Percentiles rank a stretch among this genome's conserved stretches.
These are phyloP conservation scores for Cotesia vestalis DNA, from an alignment of 1,140 invertebrate genomes.

Conservation along the genomic window DNA sequence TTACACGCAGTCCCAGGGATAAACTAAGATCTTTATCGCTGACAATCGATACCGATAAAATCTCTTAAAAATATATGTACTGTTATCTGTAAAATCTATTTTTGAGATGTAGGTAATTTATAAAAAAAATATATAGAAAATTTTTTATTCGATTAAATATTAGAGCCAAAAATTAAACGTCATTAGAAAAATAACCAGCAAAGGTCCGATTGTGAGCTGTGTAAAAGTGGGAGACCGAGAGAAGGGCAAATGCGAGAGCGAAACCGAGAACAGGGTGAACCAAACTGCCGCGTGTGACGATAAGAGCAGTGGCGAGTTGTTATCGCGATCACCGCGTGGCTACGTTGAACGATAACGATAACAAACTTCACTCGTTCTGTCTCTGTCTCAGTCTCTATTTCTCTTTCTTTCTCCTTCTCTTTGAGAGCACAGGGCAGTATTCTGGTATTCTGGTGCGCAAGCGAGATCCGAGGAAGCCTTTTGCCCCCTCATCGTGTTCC, in stretches of 20 bases:
- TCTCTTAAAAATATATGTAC: neutral
- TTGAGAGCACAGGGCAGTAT: neutral
- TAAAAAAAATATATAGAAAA: no score
- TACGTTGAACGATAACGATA: slow-evolving; percentile 66
- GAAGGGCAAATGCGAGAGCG: slow-evolving; percentile 15
- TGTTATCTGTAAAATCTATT: neutral
- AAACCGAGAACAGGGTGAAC: slow-evolving; percentile 49
- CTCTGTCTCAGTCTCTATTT: neutral
- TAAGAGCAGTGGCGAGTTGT: slow-evolving; percentile 58
- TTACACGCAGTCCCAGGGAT: slow-evolving; percentile 5
- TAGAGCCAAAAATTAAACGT: no score
- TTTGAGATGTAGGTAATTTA: no score
- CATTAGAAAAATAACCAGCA: no score
- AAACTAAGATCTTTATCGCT: neutral
- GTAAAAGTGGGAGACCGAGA: neutral
- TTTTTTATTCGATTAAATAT: no score
- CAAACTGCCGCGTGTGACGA: slow-evolving; percentile 49
- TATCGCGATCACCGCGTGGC: slow-evolving; percentile 64
- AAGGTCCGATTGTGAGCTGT: no score
- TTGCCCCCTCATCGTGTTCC: slow-evolving; percentile 32
- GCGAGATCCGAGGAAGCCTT: slow-evolving; percentile 10
- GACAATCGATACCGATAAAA: neutral
- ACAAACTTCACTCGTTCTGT: slow-evolving; percentile 56
- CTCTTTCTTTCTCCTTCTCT: slow-evolving; percentile 30
- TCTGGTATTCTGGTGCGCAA: slow-evolving; percentile 12